Evolutionary conservation across 2,797 vertebrate genomes (phyloP), one percentile per base, ranked within the genome.

Genomic region (Meriones psammophilus): DNA sequence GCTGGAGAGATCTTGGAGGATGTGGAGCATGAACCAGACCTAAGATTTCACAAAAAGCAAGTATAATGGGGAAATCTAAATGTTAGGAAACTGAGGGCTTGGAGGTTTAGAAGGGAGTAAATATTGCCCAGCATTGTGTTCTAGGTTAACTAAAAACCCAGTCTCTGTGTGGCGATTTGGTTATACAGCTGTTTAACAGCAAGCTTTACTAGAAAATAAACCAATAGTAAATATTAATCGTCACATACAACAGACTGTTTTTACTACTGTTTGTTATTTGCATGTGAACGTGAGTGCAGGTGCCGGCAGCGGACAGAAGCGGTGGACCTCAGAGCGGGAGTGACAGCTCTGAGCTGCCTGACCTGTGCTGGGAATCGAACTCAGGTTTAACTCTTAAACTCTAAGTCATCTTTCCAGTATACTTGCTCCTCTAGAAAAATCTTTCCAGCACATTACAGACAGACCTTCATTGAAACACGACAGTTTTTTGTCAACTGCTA

Each of bases 381-480:
- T 33, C 28, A 28, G 28, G 28, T 17, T 58, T 68, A 46, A 20
- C 12, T 69, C 83, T 69, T 50, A 8, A n/a, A 50, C 33, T 56
- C 79, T 39, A 62, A 39, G 79, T 17, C 58, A 26, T 39, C 58
- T 42, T 60, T 30, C 26, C 60, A 85, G 42, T 18, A 8, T 15
- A 18, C 46, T 4, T n/a, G 20, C 30, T 68, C 42, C 42, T 69
- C 18, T 69, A 85, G 46, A 64, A 58, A 71, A 88, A n/a, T 4
- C 30, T n/a, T 69, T 88, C 39, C 33, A 74, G 85, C 9, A 83
- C 17, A 94, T 71, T 90, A 85, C n/a, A 74, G 71, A 84, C 28
- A 94, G 3, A 74, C 2, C 5, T 94, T 95, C 66, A 89, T 64
- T 5, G 76, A 96, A 95, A 94, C 8, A 80, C 64, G 20, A 17